Percentiles rank a stretch among this genome's conserved stretches.
These are phyloP conservation scores for Neotragus moschatus DNA, from an alignment of 2,113 vertebrate genomes.

Conservation along the genomic window DNA sequence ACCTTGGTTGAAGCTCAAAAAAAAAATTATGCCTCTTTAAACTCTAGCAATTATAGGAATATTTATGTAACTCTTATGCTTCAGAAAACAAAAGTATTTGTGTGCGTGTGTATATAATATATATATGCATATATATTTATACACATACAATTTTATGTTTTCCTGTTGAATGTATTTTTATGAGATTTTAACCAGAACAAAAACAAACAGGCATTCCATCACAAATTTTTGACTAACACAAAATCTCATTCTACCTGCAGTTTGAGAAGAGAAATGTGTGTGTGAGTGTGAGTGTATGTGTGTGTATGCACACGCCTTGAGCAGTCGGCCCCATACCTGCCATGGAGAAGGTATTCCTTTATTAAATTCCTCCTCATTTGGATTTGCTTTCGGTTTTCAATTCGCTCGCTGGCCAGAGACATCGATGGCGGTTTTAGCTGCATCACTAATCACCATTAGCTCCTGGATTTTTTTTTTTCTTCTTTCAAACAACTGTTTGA, in stretches of 20 bases:
- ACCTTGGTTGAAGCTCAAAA: conserved; percentile 91
- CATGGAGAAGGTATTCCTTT: conserved; percentile 78
- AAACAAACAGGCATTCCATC: conserved; percentile 89
- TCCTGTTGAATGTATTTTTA: conserved; percentile 97
- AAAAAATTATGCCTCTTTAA: conserved; percentile 86
- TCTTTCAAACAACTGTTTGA: conserved; percentile 82
- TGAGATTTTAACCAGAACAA: conserved; percentile 88
- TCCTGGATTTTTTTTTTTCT: conserved; percentile 77
- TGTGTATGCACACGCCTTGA: conserved; percentile 67
- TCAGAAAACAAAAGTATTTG: conserved; percentile 86
- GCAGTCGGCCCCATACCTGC: conserved; percentile 80
- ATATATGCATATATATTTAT: conserved; percentile 84
- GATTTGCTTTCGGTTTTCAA: conserved; percentile 77
- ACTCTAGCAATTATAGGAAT: conserved; percentile 90
- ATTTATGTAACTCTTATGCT: conserved; percentile 94
- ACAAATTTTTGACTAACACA: conserved; percentile 78
- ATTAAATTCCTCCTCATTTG: conserved; percentile 73
- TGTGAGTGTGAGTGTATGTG: conserved; percentile 33
- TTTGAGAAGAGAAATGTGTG: conserved; percentile 74
- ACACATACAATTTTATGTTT: conserved; percentile 88
- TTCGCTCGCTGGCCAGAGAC: conserved; percentile 81
- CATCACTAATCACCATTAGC: conserved; percentile 81
- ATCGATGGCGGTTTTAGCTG: conserved; percentile 77
- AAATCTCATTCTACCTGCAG: conserved; percentile 86
- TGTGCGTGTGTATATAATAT: conserved; percentile 87